Evolutionary conservation across 1,140 invertebrate genomes (phyloP).

Genomic region (Hyles euphorbiae): DNA sequence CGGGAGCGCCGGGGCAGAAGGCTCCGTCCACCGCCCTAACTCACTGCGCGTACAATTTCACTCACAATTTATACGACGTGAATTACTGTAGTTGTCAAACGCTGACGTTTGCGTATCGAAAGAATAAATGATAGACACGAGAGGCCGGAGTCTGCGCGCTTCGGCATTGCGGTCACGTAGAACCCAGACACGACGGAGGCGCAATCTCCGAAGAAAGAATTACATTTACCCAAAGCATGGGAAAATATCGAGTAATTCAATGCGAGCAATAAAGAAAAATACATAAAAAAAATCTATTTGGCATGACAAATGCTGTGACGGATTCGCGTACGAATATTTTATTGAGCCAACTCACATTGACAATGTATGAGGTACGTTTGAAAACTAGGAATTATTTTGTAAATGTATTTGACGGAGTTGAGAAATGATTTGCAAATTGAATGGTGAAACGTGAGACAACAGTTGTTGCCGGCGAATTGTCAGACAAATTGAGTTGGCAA

Average conservation of each 20-base stretch:
- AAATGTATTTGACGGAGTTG: too few relatives aligned
- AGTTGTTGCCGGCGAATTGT: not conserved
- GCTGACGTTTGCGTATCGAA: conserved; percentile 67
- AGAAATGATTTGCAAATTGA: conserved; percentile 3
- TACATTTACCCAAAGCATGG: conserved; percentile 67
- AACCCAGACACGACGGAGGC: conserved; percentile 53
- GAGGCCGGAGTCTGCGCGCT: conserved; percentile 44
- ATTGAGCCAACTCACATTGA: not conserved
- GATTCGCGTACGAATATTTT: conserved; percentile 7
- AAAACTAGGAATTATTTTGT: conserved; percentile 2
- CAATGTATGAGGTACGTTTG: not conserved
- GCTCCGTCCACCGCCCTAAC: conserved; percentile 56
- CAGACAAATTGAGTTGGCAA: not conserved
- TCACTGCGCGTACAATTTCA: conserved; percentile 65
- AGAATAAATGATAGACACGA: conserved; percentile 70
- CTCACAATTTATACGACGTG: conserved; percentile 66
- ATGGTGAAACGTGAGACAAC: not conserved
- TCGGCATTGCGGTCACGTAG: conserved; percentile 68
- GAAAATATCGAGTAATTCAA: conserved; percentile 69
- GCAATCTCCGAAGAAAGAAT: conserved; percentile 68
- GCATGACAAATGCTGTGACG: conserved; percentile 14
- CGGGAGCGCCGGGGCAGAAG: conserved; percentile 49
- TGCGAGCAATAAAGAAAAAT: conserved; percentile 42
- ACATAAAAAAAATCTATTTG: conserved; percentile 14
- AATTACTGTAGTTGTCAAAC: conserved; percentile 68